phyloP scores from a whole-genome alignment of 2,113 vertebrate species.

The Calyptommatus sinebrachiatus region DNA sequence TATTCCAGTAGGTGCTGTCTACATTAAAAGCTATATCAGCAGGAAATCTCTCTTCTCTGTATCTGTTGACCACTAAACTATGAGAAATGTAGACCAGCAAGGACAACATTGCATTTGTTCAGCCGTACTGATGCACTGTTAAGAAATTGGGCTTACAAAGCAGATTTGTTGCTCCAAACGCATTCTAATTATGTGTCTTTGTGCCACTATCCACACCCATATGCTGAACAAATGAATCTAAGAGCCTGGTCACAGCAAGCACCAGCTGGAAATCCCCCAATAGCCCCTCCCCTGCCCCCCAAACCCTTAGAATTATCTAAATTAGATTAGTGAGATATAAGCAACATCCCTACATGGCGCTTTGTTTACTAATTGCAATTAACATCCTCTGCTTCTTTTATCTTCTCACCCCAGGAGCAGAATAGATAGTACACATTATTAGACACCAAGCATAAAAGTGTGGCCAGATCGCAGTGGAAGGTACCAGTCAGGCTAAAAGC shows the following conservation, averaged over 20 bases:
- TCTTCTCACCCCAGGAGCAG: neutral
- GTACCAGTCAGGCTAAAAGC: neutral
- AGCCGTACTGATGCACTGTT: neutral
- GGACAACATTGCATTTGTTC: neutral
- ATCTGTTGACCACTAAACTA: too few relatives aligned
- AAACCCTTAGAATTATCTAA: neutral
- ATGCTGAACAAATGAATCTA: neutral
- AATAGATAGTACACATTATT: neutral
- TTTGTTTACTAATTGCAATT: slow-evolving; percentile 3
- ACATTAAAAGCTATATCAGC: too few relatives aligned
- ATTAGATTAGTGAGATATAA: neutral
- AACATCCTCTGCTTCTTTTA: neutral
- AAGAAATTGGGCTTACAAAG: neutral
- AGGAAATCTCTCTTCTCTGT: too few relatives aligned
- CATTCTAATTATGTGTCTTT: neutral
- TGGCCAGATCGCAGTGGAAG: neutral
- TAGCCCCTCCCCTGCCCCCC: too few relatives aligned
- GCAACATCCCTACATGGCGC: neutral
- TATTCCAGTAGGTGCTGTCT: too few relatives aligned
- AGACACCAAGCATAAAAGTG: neutral
- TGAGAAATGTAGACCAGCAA: neutral
- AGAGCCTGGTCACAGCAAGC: neutral
- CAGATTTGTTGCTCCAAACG: neutral
- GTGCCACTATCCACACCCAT: neutral
- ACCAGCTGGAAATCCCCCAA: neutral